A percentile compares a stretch with the other conserved stretches of the same genome.
Evolutionary conservation across 2,888 invertebrate species (phyloP).

Genomic region (Dynastes maya): DNA sequence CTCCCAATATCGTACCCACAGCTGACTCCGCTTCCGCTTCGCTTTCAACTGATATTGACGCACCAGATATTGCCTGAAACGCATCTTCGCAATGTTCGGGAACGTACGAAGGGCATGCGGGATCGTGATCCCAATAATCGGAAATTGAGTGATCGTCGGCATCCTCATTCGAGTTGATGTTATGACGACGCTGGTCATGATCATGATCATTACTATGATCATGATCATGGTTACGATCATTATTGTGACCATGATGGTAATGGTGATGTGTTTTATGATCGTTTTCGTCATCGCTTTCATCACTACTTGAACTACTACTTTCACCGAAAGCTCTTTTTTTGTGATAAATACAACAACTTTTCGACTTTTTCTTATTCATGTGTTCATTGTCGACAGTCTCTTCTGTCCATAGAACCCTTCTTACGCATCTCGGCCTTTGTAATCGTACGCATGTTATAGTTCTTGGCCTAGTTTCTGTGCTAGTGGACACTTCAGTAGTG

Average conservation of each 20-base stretch:
- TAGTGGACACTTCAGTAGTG: background rate
- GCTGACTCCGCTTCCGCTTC: no score
- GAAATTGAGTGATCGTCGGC: no score
- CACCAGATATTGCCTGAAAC: no score
- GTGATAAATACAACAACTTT: slow-evolving; percentile 96
- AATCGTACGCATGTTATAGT: slow-evolving; percentile 78
- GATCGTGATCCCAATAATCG: no score
- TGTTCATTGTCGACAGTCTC: slow-evolving; percentile 96
- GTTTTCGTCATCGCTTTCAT: slow-evolving; percentile 87
- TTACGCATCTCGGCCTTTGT: slow-evolving; percentile 79
- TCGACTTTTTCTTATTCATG: slow-evolving; percentile 96
- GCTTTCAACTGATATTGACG: no score
- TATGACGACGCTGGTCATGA: background rate
- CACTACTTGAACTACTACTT: slow-evolving; percentile 81
- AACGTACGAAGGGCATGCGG: no score
- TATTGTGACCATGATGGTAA: background rate
- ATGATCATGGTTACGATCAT: background rate
- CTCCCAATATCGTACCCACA: no score
- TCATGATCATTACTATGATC: background rate
- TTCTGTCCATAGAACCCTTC: slow-evolving; percentile 91
- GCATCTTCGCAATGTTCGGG: no score
- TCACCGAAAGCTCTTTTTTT: slow-evolving; percentile 93
- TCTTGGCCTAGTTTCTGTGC: slow-evolving; percentile 57
- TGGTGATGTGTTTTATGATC: slow-evolving; percentile 90
- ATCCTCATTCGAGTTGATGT: background rate